Evolutionary conservation across 1,140 invertebrate genomes (phyloP), one percentile per base, ranked within the genome.

Genomic region (Xylocopa sonorina): DNA sequence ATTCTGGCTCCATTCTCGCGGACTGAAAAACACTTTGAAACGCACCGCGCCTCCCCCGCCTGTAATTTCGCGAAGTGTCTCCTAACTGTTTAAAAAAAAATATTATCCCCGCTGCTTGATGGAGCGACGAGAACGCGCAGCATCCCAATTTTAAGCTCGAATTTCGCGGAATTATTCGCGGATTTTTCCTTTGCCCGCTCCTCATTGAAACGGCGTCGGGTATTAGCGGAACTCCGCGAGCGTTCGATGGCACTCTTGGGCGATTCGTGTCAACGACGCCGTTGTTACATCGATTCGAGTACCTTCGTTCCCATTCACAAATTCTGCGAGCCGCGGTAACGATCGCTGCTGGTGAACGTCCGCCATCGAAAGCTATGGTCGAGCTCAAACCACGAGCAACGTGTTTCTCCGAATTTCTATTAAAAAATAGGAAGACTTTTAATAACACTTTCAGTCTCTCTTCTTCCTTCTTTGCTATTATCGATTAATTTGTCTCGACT

Each of bases 241-340:
- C 48, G 55, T 50, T 77, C 66, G 67, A 77, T 60, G 75, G 50
- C 55, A 77, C 75, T 77, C 2, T 66, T 21, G 43, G 34, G 51
- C 66, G 75, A 77, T 77, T 77, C 43, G 75, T 77, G 75, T 77
- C 75, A 77, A 77, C 66, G 75, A 77, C 55, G 75, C 75, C 75
- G 55, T 77, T 77, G 53, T 77, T 71, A 68, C 75, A 32, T 48
- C 66, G 55, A 48, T 60, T 50, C 32, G 67, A 71, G 66, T 12
- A 29, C n/a, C 66, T 60, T 71, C 53, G 32, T 60, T 77, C 75
- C 53, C 66, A 18, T 71, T 77, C 66, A 60, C 6, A 51, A 71
- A 77, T 71, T 77, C 75, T 66, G 66, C 29, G 50, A 63, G 55
- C 55, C 24, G 16, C 14, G 9, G 32, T 41, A 69, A 76, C 74